Conservation (phyloP, 2,797 vertebrate genomes). For the Rhincodon typus region DNA sequence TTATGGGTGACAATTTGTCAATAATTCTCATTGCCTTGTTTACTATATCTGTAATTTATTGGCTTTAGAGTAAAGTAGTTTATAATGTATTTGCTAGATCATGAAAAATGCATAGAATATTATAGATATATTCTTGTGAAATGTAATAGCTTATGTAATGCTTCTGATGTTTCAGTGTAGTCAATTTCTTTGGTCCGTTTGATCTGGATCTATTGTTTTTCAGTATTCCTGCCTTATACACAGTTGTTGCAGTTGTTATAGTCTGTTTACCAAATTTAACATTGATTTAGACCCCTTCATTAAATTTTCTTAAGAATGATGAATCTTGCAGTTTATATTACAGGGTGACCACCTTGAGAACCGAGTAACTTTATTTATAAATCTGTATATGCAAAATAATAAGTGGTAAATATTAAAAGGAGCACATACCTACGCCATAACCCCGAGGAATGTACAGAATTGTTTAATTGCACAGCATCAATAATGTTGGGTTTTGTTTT, state of each 20-base stretch:
- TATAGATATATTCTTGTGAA: not conserved
- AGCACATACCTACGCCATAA: not conserved
- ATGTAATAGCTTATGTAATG: not conserved
- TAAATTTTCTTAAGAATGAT: not conserved
- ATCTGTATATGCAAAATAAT: not conserved
- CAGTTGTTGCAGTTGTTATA: not conserved
- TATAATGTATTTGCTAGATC: not conserved
- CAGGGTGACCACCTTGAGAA: not conserved
- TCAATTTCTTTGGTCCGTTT: not conserved
- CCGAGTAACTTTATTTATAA: not conserved
- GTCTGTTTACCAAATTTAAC: not conserved
- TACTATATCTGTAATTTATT: not conserved
- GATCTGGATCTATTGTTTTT: not conserved
- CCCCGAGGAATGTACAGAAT: not conserved
- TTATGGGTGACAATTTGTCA: not conserved
- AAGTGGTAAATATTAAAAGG: not conserved
- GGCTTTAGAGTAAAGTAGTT: not conserved
- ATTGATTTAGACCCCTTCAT: not conserved
- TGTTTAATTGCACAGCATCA: not conserved
- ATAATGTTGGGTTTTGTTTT: not conserved
- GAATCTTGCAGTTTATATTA: not conserved
- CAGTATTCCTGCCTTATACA: not conserved
- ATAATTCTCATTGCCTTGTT: not conserved
- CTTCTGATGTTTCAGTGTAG: not conserved
- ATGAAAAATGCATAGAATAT: too few relatives aligned